These are phyloP conservation scores for Lacerta agilis DNA, from an alignment of 2,797 vertebrate species.

Conservation along the genomic window DNA sequence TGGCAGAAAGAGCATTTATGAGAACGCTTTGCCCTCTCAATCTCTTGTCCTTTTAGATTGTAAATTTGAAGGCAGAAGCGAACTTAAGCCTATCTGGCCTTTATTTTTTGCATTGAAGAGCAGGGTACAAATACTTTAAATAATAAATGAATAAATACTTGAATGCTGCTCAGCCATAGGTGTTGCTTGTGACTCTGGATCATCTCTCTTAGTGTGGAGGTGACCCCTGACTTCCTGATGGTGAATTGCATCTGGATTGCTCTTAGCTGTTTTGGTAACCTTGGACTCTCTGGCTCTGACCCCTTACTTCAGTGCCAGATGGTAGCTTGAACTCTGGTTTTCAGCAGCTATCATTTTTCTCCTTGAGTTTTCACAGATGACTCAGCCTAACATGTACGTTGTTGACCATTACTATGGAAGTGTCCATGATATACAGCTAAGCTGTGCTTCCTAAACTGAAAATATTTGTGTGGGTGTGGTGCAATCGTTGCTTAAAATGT, in stretches of 20 bases:
- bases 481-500: not conserved
- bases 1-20: too few relatives aligned
- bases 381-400: not conserved
- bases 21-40: too few relatives aligned
- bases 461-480: not conserved
- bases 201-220: not conserved
- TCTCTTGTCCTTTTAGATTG: too few relatives aligned
- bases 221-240: conserved; percentile 22
- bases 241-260: conserved; percentile 10
- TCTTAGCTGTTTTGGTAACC: conserved; percentile 31
- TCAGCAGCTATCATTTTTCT: too few relatives aligned
- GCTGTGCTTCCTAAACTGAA: not conserved
- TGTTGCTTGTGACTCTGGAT: not conserved
- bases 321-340: not conserved
- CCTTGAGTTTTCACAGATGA: not conserved
- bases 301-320: not conserved
- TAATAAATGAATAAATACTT: too few relatives aligned
- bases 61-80: too few relatives aligned
- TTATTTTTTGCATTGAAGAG: too few relatives aligned
- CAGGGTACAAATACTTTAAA: too few relatives aligned
- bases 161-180: not conserved
- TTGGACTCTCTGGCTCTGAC: not conserved
- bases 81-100: too few relatives aligned
- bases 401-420: not conserved
- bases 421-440: not conserved